A percentile compares a stretch with the other conserved stretches of the same genome.
These are phyloP conservation scores for Phoxinus dragarum DNA, from an alignment of 2,797 vertebrate species.

Conservation along the genomic window DNA sequence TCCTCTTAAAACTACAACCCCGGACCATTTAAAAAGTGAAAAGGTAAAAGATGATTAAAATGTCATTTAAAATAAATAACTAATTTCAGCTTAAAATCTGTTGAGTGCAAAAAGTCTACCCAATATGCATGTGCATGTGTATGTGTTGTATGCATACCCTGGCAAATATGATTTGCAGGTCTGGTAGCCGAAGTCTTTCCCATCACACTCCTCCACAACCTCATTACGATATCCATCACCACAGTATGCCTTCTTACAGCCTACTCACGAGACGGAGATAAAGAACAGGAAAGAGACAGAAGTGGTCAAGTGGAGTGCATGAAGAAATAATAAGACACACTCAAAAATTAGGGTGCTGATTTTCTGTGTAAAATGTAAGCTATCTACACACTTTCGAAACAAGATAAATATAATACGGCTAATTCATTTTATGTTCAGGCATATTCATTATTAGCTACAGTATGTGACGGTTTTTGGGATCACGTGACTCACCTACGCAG, in stretches of 20 bases:
- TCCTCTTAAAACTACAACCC: neutral
- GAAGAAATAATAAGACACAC: neutral
- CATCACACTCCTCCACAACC: constrained; percentile 94
- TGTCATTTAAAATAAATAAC: neutral
- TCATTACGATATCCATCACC: constrained; percentile 92
- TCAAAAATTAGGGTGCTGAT: neutral
- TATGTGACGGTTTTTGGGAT: neutral
- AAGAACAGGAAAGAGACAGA: constrained; percentile 12
- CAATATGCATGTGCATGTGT: neutral
- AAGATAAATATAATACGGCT: neutral
- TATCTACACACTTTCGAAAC: neutral
- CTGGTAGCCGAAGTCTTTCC: constrained; percentile 94
- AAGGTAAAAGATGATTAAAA: neutral
- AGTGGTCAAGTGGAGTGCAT: neutral
- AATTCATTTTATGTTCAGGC: neutral
- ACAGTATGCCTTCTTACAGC: constrained; percentile 92
- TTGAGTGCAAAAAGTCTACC: neutral
- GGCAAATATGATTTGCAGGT: constrained; percentile 96
- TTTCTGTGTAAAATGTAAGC: neutral
- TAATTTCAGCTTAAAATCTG: neutral
- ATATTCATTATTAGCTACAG: neutral
- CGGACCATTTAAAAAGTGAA: neutral
- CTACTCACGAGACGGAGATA: constrained; percentile 67
- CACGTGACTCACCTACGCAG: constrained; percentile 88
- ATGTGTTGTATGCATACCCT: constrained; percentile 77